A percentile compares a stretch with the other conserved stretches of the same genome.
Evolutionary conservation across 2,113 vertebrate genomes (phyloP).

Genomic region (Pseudorasbora parva): DNA sequence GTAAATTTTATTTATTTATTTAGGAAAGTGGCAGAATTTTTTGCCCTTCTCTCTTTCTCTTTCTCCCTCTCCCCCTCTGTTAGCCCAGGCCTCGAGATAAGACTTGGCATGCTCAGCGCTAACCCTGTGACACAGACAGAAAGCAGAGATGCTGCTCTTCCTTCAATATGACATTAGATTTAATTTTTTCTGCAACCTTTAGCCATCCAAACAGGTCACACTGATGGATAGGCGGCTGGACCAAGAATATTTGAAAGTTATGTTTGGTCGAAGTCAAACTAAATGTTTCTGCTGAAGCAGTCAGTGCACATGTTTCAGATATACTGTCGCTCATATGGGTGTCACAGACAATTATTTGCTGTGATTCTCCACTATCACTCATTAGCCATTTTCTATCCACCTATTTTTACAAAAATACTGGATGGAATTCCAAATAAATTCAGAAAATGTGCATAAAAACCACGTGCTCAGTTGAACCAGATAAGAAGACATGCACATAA

Average conservation of each 20-base stretch:
- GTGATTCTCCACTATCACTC: background rate
- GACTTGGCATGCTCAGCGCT: conserved; percentile 47
- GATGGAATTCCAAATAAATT: no score
- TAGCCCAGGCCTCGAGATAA: conserved; percentile 45
- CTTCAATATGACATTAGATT: conserved; percentile 44
- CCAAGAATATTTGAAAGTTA: conserved; percentile 34
- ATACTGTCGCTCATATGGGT: background rate
- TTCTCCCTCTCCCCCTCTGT: conserved; percentile 31
- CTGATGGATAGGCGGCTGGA: background rate
- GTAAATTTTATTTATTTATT: conserved; percentile 59
- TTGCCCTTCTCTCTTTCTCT: conserved; percentile 30
- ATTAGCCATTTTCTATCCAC: no score
- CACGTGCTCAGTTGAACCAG: no score
- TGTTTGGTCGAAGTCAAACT: conserved; percentile 5
- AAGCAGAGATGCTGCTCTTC: conserved; percentile 36
- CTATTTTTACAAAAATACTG: no score
- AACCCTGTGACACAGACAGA: conserved; percentile 39
- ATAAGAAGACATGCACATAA: no score
- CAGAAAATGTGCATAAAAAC: no score
- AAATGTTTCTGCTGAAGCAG: conserved; percentile 14
- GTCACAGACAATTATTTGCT: background rate
- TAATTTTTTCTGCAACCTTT: conserved; percentile 33
- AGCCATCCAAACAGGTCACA: conserved; percentile 33
- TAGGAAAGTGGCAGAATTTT: conserved; percentile 31
- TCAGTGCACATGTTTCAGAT: background rate